Percentiles rank a stretch among this genome's conserved stretches.
Conservation (phyloP, 2,888 invertebrate genomes). For the Elgonia sp. region DNA sequence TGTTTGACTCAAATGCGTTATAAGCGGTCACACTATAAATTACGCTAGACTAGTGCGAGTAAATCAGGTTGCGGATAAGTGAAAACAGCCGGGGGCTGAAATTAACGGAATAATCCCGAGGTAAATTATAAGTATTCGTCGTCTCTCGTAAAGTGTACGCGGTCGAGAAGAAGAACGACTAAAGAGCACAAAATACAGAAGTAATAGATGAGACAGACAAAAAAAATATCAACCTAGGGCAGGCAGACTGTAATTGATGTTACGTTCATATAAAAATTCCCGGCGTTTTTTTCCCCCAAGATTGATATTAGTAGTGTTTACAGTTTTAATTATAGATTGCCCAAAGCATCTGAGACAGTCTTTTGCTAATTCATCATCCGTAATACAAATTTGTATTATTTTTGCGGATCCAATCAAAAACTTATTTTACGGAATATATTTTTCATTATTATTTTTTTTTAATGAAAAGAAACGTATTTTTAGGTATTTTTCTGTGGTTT, state of each 20-base stretch:
- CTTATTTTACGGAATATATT: neutral
- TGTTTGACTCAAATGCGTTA: conserved; percentile 35
- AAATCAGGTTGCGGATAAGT: conserved; percentile 58
- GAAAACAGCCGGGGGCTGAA: conserved; percentile 46
- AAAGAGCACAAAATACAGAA: conserved; percentile 58
- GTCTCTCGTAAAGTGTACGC: conserved; percentile 57
- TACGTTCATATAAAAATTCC: conserved; percentile 61
- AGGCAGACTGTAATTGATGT: conserved; percentile 61
- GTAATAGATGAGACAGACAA: conserved; percentile 52
- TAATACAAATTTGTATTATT: conserved; percentile 47
- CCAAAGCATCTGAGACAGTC: conserved; percentile 15
- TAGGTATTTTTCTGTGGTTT: no score
- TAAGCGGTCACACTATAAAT: conserved; percentile 39
- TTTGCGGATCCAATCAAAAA: neutral
- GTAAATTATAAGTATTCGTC: conserved; percentile 65
- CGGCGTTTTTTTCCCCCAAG: conserved; percentile 33
- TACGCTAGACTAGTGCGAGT: conserved; percentile 30
- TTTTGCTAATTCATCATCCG: conserved; percentile 46
- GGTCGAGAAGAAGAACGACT: conserved; percentile 36
- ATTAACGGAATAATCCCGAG: conserved; percentile 61
- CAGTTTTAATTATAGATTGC: conserved; percentile 64
- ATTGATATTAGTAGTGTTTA: conserved; percentile 69
- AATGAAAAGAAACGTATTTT: neutral
- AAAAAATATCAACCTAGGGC: conserved; percentile 5
- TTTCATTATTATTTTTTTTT: neutral